Conservation (phyloP, 2,113 vertebrate species). For the Dinomys branickii region DNA sequence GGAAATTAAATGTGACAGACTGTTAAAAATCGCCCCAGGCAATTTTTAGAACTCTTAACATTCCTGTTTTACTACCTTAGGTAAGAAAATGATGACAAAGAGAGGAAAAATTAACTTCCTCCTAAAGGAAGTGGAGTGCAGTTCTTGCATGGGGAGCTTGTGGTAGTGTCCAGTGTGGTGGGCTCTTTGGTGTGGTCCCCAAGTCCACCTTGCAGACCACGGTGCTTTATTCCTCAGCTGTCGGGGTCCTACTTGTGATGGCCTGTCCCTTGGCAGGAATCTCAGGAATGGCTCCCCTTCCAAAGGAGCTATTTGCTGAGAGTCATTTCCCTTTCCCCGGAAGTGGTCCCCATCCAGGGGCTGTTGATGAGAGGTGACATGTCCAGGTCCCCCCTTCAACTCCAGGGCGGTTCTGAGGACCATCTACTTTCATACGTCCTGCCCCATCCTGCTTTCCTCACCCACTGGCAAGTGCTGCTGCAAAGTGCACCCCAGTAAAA, state of each 20-base stretch:
- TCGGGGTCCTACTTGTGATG: neutral
- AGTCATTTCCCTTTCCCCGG: neutral
- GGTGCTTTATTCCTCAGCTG: neutral
- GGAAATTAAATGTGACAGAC: constrained; percentile 84
- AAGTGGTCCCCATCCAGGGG: neutral
- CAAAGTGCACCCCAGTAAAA: neutral
- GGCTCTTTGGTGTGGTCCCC: neutral
- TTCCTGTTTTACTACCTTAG: constrained; percentile 77
- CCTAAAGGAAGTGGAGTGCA: neutral
- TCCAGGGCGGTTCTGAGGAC: neutral
- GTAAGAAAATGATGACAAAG: constrained; percentile 76
- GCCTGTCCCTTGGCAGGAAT: neutral
- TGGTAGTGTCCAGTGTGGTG: neutral
- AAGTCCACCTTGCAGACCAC: neutral
- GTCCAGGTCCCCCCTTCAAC: neutral
- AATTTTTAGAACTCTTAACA: constrained; percentile 82
- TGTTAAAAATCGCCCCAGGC: constrained; percentile 82
- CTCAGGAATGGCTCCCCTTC: neutral
- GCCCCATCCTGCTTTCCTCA: neutral
- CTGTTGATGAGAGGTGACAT: neutral
- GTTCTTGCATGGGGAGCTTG: neutral
- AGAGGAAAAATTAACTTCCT: constrained; percentile 32
- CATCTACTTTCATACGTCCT: neutral
- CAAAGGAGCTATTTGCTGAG: neutral
- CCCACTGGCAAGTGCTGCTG: neutral